These are phyloP conservation scores for Ostrea edulis DNA, from an alignment of 1,140 invertebrate species.

Conservation along the genomic window DNA sequence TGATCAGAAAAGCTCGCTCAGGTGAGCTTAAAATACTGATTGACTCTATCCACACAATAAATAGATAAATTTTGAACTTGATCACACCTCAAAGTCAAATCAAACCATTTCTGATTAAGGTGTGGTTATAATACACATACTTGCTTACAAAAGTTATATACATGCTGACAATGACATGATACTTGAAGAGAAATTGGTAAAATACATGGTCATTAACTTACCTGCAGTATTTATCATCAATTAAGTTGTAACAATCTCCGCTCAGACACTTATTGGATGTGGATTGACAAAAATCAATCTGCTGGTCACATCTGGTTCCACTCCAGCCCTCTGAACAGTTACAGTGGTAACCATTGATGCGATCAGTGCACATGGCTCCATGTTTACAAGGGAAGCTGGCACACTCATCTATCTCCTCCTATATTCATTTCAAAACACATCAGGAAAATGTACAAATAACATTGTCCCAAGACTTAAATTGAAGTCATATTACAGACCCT, in stretches of 20 bases:
- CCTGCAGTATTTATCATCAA: slow-evolving; percentile 55
- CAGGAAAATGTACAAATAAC: not conserved
- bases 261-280: slow-evolving; percentile 30
- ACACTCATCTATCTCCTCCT: slow-evolving; percentile 57
- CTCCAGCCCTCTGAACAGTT: slow-evolving; percentile 55
- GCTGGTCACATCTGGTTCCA: slow-evolving; percentile 49
- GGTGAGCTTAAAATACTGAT: too few species aligned
- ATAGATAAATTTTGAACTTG: too few species aligned
- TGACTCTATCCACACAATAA: too few species aligned
- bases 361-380: slow-evolving; percentile 59
- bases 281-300: slow-evolving; percentile 32
- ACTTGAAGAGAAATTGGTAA: too few species aligned
- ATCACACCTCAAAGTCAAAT: too few species aligned
- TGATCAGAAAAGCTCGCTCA: too few species aligned
- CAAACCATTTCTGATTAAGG: too few species aligned
- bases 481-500: too few species aligned
- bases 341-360: slow-evolving; percentile 54
- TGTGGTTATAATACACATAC: too few species aligned
- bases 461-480: too few species aligned
- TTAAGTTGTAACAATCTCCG: slow-evolving; percentile 48
- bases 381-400: slow-evolving; percentile 54
- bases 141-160: too few species aligned
- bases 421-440: slow-evolving; percentile 45
- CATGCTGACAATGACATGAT: too few species aligned
- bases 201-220: not conserved